A percentile compares a stretch with the other conserved stretches of the same genome.
phyloP scores from a whole-genome alignment of 2,113 vertebrate species.

The Hemichromis elongatus region DNA sequence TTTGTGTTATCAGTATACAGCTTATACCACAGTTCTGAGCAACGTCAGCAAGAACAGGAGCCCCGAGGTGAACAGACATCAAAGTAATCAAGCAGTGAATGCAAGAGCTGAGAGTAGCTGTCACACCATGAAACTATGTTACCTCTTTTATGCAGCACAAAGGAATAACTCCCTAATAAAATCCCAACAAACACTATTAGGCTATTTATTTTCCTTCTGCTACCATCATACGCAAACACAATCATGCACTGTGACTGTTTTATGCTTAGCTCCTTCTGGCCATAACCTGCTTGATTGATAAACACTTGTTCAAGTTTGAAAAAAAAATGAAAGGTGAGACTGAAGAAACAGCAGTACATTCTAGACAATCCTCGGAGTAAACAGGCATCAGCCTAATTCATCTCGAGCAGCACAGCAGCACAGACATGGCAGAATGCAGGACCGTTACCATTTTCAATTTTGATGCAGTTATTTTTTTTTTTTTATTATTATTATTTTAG shows the following conservation, averaged over 20 bases:
- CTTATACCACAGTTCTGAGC: slow-evolving; percentile 24
- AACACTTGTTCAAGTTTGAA: neutral
- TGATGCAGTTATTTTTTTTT: neutral
- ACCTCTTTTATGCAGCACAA: slow-evolving; percentile 1
- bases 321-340: slow-evolving; percentile 1
- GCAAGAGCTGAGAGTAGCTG: slow-evolving; percentile 10
- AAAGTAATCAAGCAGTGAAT: slow-evolving; percentile 37
- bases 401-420: slow-evolving; percentile 10
- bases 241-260: neutral
- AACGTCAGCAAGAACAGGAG: slow-evolving; percentile 38
- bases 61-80: slow-evolving; percentile 42
- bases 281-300: slow-evolving; percentile 9
- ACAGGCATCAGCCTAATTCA: slow-evolving; percentile 21
- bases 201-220: slow-evolving; percentile 6
- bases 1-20: slow-evolving; percentile 39
- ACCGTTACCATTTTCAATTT: slow-evolving; percentile 31
- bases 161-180: slow-evolving; percentile 3
- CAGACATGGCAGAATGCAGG: neutral
- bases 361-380: slow-evolving; percentile 4
- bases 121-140: slow-evolving; percentile 13
- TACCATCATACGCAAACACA: slow-evolving; percentile 1
- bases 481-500: no score
- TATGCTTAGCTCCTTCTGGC: neutral
- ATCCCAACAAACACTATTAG: neutral
- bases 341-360: slow-evolving; percentile 11